These are phyloP conservation scores for Drosophila paulistorum DNA, from an alignment of 1,140 invertebrate genomes.

Conservation along the genomic window DNA sequence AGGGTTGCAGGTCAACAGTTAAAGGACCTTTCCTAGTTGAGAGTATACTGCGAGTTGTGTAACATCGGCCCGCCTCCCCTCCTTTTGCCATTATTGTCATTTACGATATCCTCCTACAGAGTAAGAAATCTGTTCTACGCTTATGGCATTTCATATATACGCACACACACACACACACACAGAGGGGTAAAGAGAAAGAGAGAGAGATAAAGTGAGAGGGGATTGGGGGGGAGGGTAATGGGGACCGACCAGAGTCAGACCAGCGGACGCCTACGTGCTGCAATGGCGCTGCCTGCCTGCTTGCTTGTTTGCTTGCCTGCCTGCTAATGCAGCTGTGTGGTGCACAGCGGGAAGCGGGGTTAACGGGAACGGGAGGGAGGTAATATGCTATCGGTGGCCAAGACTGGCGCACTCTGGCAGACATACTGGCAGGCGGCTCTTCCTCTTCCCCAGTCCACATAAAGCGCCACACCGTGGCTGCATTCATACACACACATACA, in stretches of 20 bases:
- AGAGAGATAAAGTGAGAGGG: too few relatives aligned
- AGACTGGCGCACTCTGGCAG: slow-evolving; percentile 74
- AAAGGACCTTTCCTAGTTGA: too few relatives aligned
- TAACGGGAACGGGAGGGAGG: slow-evolving; percentile 6
- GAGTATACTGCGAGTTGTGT: too few relatives aligned
- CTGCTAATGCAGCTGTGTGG: slow-evolving; percentile 45
- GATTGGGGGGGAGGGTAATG: neutral
- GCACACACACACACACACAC: neutral
- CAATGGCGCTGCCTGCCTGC: slow-evolving; percentile 51
- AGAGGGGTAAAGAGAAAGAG: neutral
- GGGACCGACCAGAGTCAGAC: slow-evolving; percentile 49
- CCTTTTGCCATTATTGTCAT: too few relatives aligned
- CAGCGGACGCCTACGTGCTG: slow-evolving; percentile 73
- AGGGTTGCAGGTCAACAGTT: too few relatives aligned
- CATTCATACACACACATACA: slow-evolving; percentile 22
- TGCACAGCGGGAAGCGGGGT: slow-evolving; percentile 39
- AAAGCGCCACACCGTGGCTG: slow-evolving; percentile 69
- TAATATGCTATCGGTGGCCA: slow-evolving; percentile 21
- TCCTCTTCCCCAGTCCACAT: slow-evolving; percentile 45
- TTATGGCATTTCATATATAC: neutral
- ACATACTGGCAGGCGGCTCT: slow-evolving; percentile 72
- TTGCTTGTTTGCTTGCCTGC: slow-evolving; percentile 10
- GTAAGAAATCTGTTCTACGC: slow-evolving; percentile 2
- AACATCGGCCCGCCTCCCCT: too few relatives aligned
- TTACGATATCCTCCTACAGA: neutral